These are phyloP conservation scores for Drosophila miranda DNA, from an alignment of 1,140 invertebrate species.

Conservation along the genomic window DNA sequence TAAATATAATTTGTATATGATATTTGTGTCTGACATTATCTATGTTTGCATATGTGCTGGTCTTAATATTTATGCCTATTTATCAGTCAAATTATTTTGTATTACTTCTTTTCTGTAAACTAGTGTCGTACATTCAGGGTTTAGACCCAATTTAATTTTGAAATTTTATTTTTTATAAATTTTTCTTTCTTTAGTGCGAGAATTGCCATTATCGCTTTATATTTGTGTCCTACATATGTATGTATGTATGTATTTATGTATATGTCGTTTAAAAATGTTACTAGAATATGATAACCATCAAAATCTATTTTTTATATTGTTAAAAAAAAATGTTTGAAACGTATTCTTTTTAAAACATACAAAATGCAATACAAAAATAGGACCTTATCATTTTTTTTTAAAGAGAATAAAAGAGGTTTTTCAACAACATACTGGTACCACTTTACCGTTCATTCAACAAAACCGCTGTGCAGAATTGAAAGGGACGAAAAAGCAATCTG, in stretches of 20 bases:
- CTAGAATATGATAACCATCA: slow-evolving; percentile 16
- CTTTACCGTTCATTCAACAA: too few species aligned
- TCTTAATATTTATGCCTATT: slow-evolving; percentile 56
- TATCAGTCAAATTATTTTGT: slow-evolving; percentile 65
- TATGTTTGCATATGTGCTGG: slow-evolving; percentile 26
- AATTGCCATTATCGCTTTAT: too few species aligned
- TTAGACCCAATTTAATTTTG: slow-evolving; percentile 10
- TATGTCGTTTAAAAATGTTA: slow-evolving; percentile 6
- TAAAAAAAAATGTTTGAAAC: not conserved
- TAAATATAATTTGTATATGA: slow-evolving; percentile 23
- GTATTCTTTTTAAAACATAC: too few species aligned
- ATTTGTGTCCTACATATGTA: not conserved
- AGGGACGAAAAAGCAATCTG: too few species aligned
- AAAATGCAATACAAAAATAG: too few species aligned
- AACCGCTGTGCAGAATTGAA: too few species aligned
- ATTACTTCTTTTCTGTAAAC: slow-evolving; percentile 28
- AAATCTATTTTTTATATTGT: slow-evolving; percentile 11
- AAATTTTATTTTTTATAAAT: slow-evolving; percentile 11
- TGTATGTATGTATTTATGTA: not conserved
- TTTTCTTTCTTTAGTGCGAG: not conserved
- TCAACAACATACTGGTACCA: too few species aligned
- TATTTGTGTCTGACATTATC: slow-evolving; percentile 23
- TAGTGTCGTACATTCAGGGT: slow-evolving; percentile 12
- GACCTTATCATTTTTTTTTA: too few species aligned
- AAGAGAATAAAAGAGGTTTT: too few species aligned